phyloP scores from a whole-genome alignment of 2,797 vertebrate genomes.

The Meda fulgida region DNA sequence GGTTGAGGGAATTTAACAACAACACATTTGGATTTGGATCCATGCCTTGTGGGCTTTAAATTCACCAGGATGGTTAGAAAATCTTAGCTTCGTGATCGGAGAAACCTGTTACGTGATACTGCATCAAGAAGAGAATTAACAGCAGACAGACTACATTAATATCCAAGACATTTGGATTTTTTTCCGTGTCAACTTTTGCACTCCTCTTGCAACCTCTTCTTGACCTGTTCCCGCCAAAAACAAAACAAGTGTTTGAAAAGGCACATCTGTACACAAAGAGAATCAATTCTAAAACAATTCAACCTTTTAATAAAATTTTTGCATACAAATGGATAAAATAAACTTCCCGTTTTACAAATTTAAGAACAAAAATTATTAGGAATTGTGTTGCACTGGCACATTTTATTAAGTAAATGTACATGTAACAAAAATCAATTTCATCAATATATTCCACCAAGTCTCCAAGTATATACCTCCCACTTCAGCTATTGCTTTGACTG shows the following conservation, averaged over 20 bases:
- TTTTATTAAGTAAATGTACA: not conserved
- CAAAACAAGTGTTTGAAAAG: not conserved
- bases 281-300: too few species aligned
- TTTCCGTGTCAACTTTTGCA: not conserved
- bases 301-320: not conserved
- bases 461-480: not conserved
- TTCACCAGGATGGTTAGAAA: constrained; percentile 10
- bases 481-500: not conserved
- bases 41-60: constrained; percentile 32
- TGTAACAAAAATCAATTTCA: not conserved
- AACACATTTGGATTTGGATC: constrained; percentile 37
- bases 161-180: constrained; percentile 27
- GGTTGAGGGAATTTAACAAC: constrained; percentile 35
- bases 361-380: not conserved
- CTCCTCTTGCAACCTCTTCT: not conserved
- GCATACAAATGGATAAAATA: not conserved
- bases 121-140: constrained; percentile 25
- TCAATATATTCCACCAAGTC: not conserved
- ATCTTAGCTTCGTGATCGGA: constrained; percentile 27
- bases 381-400: not conserved
- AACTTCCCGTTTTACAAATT: not conserved
- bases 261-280: not conserved
- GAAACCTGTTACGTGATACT: constrained; percentile 32
- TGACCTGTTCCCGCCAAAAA: not conserved
- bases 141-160: not conserved